Evolutionary conservation across 2,797 vertebrate genomes (phyloP).

Genomic region (Harpagifer antarcticus): DNA sequence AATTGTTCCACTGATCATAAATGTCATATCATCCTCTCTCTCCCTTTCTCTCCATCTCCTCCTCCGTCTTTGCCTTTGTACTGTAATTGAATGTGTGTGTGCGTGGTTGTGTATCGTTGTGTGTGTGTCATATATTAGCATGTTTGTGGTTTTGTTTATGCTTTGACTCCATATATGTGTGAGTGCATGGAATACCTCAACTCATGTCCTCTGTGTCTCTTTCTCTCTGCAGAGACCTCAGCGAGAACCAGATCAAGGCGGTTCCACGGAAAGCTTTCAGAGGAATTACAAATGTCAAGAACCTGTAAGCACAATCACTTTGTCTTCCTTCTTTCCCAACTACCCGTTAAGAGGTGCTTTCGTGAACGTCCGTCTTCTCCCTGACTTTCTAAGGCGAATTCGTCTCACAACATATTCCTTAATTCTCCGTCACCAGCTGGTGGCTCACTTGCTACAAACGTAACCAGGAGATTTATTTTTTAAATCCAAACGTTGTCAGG

Average conservation of each 20-base stretch:
- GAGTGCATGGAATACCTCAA: constrained; percentile 46
- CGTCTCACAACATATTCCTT: too few species aligned
- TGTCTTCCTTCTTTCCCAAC: not conserved
- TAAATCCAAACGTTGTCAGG: not conserved
- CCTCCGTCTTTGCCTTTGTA: constrained; percentile 65
- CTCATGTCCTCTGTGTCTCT: constrained; percentile 53
- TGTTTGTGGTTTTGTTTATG: constrained; percentile 63
- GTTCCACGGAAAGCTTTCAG: constrained; percentile 97
- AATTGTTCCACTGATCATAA: constrained; percentile 80
- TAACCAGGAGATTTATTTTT: not conserved
- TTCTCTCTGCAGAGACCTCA: constrained; percentile 91
- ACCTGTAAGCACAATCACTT: constrained; percentile 90
- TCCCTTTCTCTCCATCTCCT: constrained; percentile 43
- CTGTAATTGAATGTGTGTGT: constrained; percentile 48
- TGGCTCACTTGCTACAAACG: not conserved
- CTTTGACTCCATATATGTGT: constrained; percentile 51
- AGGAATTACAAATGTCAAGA: constrained; percentile 96
- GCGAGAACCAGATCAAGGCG: constrained; percentile 98
- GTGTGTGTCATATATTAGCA: constrained; percentile 45
- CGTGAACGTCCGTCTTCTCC: not conserved
- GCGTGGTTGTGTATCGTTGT: constrained; percentile 10
- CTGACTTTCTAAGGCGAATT: too few species aligned
- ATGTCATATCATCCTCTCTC: constrained; percentile 76
- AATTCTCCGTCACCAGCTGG: not conserved
- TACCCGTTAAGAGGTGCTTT: not conserved